Evolutionary conservation across 2,797 vertebrate species (phyloP).

Genomic region (Paedocypris micromegethes): DNA sequence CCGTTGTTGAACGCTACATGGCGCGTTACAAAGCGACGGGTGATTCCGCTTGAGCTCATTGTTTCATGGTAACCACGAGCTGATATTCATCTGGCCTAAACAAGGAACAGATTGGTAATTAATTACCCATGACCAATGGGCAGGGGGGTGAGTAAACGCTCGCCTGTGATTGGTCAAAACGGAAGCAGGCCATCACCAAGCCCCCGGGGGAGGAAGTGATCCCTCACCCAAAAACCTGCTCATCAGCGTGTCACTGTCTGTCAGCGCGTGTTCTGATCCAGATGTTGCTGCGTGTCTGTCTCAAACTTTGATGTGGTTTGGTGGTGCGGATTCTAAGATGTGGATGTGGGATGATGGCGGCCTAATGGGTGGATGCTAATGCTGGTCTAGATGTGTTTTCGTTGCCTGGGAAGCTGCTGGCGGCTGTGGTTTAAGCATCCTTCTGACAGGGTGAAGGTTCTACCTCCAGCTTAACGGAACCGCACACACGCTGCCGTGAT

Average conservation of each 20-base stretch:
- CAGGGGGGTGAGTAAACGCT: constrained; percentile 32
- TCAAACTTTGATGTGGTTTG: constrained; percentile 2
- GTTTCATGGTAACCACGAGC: constrained; percentile 44
- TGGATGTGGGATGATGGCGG: too few species aligned
- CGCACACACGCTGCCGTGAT: constrained; percentile 11
- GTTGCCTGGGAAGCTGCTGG: not conserved
- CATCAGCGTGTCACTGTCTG: constrained; percentile 24
- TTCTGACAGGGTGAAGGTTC: constrained; percentile 33
- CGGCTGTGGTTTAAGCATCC: constrained; percentile 31
- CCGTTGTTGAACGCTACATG: constrained; percentile 20
- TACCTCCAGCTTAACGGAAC: constrained; percentile 30
- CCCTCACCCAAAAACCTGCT: constrained; percentile 41
- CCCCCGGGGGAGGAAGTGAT: constrained; percentile 43
- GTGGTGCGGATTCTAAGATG: not conserved
- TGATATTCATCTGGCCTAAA: constrained; percentile 53
- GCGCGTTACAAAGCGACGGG: constrained; percentile 14
- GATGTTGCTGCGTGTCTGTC: constrained; percentile 21
- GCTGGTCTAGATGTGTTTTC: not conserved
- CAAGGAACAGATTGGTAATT: constrained; percentile 57
- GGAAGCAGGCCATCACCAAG: constrained; percentile 46
- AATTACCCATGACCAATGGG: constrained; percentile 58
- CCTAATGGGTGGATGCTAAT: too few species aligned
- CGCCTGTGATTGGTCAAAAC: constrained; percentile 35
- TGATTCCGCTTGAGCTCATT: constrained; percentile 25
- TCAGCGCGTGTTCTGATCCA: constrained; percentile 22